Percentiles rank a stretch among this genome's conserved stretches.
Evolutionary conservation across 2,888 invertebrate genomes (phyloP).

Genomic region (Cenopis cana): DNA sequence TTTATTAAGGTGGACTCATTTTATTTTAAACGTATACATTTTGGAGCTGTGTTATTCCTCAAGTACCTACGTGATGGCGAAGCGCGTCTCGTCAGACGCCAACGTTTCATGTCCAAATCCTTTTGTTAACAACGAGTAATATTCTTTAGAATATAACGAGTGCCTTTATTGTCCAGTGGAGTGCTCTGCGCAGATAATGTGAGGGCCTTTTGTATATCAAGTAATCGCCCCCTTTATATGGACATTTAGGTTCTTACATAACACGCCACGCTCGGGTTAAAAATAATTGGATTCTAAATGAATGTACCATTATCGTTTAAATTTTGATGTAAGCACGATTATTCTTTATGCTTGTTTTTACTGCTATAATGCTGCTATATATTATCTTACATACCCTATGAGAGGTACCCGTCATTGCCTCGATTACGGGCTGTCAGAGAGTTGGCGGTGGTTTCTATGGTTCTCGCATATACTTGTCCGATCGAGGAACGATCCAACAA

Average conservation of each 20-base stretch:
- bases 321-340: background rate
- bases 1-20: too few species aligned
- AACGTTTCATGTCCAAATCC: slow-evolving; percentile 51
- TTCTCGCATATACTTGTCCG: too few species aligned
- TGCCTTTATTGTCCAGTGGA: slow-evolving; percentile 63
- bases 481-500: too few species aligned
- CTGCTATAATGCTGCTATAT: background rate
- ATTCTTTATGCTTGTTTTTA: slow-evolving; percentile 12
- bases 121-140: slow-evolving; percentile 66
- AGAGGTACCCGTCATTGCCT: too few species aligned
- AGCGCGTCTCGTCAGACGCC: background rate
- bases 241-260: slow-evolving; percentile 41
- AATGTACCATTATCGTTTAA: slow-evolving; percentile 7
- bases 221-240: slow-evolving; percentile 56
- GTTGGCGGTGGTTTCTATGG: too few species aligned
- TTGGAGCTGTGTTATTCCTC: too few species aligned
- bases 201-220: slow-evolving; percentile 64
- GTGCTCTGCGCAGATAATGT: slow-evolving; percentile 55
- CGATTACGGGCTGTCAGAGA: too few species aligned
- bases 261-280: slow-evolving; percentile 19
- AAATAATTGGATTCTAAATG: slow-evolving; percentile 33
- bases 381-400: background rate
- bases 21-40: too few species aligned
- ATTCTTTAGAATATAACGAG: slow-evolving; percentile 65
- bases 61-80: too few species aligned